These are phyloP conservation scores for Oscheius sp. DNA, from an alignment of 2,888 invertebrate genomes.

Conservation along the genomic window DNA sequence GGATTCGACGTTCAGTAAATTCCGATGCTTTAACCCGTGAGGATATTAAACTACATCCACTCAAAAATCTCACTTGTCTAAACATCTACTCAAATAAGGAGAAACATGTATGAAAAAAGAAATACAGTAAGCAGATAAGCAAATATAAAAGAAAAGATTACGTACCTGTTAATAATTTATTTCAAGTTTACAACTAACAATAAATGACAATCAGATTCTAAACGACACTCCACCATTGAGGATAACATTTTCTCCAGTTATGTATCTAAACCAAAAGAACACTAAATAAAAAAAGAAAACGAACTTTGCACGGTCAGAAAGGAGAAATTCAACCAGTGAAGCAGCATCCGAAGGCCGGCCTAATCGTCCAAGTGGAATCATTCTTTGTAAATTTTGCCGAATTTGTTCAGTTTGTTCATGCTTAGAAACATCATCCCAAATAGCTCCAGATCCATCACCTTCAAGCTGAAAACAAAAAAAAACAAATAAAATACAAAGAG, in stretches of 20 bases:
- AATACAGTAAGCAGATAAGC: neutral
- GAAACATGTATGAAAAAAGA: neutral
- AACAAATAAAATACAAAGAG: neutral
- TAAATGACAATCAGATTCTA: constrained; percentile 39
- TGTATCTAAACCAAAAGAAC: constrained; percentile 43
- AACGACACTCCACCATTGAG: constrained; percentile 64
- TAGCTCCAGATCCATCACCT: constrained; percentile 54
- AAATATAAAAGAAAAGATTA: neutral
- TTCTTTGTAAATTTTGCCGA: constrained; percentile 27
- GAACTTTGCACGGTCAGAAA: constrained; percentile 48
- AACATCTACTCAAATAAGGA: too few species aligned
- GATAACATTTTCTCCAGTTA: constrained; percentile 61
- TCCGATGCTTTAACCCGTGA: constrained; percentile 11
- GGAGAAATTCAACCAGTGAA: constrained; percentile 57
- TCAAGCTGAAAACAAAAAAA: constrained; percentile 29
- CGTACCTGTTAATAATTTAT: neutral
- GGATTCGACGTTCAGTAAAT: constrained; percentile 8
- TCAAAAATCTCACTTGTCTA: neutral
- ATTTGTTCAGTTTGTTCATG: constrained; percentile 32
- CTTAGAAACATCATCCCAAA: constrained; percentile 53
- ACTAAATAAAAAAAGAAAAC: neutral
- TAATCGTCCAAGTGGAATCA: constrained; percentile 63
- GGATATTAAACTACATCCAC: constrained; percentile 1
- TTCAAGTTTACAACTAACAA: neutral
- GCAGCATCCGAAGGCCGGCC: constrained; percentile 54